Conservation (phyloP, 2,113 vertebrate species). For the Lucifuga dentata region DNA sequence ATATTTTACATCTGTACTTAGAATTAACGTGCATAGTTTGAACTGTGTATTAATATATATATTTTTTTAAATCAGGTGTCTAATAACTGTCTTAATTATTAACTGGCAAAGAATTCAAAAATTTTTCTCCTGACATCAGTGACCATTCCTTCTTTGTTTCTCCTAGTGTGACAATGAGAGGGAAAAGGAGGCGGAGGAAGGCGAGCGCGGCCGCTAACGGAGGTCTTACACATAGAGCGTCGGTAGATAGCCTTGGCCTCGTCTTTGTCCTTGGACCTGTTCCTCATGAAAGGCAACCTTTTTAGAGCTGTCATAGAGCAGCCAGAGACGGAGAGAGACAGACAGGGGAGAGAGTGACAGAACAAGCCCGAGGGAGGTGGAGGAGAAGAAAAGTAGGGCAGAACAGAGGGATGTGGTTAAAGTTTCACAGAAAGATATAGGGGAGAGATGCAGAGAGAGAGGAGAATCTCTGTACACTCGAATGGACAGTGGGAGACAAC, state of each 20-base stretch:
- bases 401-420: constrained; percentile 96
- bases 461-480: constrained; percentile 42
- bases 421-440: constrained; percentile 81
- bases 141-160: constrained; percentile 58
- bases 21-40: too few species aligned
- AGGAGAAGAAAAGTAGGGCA: constrained; percentile 84
- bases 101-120: too few species aligned
- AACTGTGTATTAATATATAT: too few species aligned
- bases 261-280: constrained; percentile 99
- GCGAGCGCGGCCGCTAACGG: constrained; percentile 83
- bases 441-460: constrained; percentile 44
- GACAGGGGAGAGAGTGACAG: constrained; percentile 38
- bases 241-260: constrained; percentile 99
- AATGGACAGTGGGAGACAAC: constrained; percentile 35
- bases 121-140: too few species aligned
- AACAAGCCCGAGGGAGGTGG: constrained; percentile 60
- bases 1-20: too few species aligned
- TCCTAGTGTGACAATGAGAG: constrained; percentile 40
- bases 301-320: constrained; percentile 96
- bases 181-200: constrained; percentile 82
- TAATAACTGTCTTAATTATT: too few species aligned
- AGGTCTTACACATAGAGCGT: constrained; percentile 99
- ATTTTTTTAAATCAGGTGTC: too few species aligned
- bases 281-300: constrained; percentile 99
- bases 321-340: constrained; percentile 86